Evolutionary conservation across 2,113 vertebrate species (phyloP).

Genomic region (Ciconia boyciana): DNA sequence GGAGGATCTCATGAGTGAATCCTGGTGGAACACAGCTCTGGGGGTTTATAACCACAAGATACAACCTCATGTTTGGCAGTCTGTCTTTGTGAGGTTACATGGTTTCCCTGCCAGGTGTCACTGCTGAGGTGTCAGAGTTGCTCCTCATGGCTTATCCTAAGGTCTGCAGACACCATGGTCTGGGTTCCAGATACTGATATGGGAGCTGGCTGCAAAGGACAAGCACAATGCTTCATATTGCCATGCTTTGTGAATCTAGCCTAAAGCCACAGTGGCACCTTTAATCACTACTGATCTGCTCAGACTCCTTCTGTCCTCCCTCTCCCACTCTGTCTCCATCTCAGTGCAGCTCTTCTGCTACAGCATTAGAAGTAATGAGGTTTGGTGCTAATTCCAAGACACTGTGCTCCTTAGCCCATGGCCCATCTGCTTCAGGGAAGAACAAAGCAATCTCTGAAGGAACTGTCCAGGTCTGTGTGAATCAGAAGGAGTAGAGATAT

Average conservation of each 20-base stretch:
- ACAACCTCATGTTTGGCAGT: background rate
- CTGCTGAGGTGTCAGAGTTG: background rate
- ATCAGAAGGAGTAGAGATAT: background rate
- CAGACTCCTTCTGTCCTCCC: background rate
- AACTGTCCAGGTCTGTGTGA: background rate
- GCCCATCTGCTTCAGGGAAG: background rate
- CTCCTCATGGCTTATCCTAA: background rate
- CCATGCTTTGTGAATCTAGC: background rate
- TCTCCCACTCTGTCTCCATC: background rate
- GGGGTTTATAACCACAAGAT: background rate
- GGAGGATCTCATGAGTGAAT: background rate
- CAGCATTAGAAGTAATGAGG: background rate
- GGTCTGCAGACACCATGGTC: background rate
- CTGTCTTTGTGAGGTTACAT: background rate
- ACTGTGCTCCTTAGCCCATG: background rate
- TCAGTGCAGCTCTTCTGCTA: background rate
- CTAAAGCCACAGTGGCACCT: background rate
- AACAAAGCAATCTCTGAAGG: background rate
- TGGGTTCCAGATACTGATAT: background rate
- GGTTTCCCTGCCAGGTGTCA: background rate
- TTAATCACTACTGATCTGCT: background rate
- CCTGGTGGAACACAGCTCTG: background rate
- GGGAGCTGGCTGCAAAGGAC: background rate
- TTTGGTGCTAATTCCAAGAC: background rate
- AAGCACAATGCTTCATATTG: background rate